Base-by-base conservation (phyloP, 2,797 vertebrate genomes). In the Argyrosomus regius region DNA sequence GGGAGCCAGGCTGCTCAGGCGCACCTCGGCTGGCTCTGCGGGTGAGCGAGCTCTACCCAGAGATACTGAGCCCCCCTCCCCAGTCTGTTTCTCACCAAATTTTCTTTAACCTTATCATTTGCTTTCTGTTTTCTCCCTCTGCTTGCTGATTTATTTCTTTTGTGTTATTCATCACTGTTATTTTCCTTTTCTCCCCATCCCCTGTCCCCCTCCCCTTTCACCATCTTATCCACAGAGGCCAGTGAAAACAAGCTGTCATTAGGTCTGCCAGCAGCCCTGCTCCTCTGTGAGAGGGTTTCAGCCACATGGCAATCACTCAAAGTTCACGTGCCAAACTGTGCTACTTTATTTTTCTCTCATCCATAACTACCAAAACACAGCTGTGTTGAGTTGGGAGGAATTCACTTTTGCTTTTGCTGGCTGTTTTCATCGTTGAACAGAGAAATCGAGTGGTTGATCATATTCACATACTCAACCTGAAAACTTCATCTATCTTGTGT, bases 41-140 rank as follows among this genome's bases (percentile, higher is more conserved):
- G 92, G 89, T 91, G 86, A 92, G 91, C 89, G 35, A 94, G 92
- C 94, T 96, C 92, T 96, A 93, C 95, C 95, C 94, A 90, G 94
- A 94, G 94, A 96, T 95, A 94, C 84, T 78, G 56, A 87, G 62
- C 80, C 63, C 81, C 74, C 65, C 67, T 31, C 72, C 69, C 35
- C 54, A 35, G 52, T 77, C 78, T 8, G 3, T 67, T 71, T 75
- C 68, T 72, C 64, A 39, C 53, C 45, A 43, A 9, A 35, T 20
- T 54, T 54, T 82, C 50, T 84, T 63, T 41, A 45, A 67, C 53
- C 43, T 77, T 81, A 63, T 69, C 26, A 49, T 77, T 67, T 62
- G 9, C 53, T 78, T 41, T 54, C n/a, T 64, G 39, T 81, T 49
- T 73, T 48, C 17, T 35, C 60, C 41, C 66, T 65, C 48, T 14